A percentile compares a stretch with the other conserved stretches of the same genome.
phyloP scores from a whole-genome alignment of 2,888 invertebrate species.

The Mythimna albipuncta region DNA sequence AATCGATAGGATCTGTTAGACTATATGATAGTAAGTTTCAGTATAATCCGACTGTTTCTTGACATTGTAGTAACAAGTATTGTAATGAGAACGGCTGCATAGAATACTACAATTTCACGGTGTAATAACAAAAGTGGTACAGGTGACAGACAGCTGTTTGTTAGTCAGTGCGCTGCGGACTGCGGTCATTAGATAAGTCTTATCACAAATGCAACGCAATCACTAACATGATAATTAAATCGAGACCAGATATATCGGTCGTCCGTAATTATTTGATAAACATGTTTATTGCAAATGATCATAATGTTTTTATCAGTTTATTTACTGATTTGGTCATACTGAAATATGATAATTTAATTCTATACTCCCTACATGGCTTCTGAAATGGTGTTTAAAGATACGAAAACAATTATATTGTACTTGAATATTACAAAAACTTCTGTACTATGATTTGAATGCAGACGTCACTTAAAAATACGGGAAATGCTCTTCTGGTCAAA shows the following conservation, averaged over 20 bases:
- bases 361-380: background rate
- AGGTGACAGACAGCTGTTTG: conserved; percentile 74
- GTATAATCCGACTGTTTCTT: conserved; percentile 31
- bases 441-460: background rate
- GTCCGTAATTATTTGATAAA: conserved; percentile 65
- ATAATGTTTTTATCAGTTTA: conserved; percentile 24
- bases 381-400: background rate
- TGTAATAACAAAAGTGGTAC: conserved; percentile 52
- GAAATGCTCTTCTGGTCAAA: background rate
- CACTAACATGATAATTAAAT: conserved; percentile 71
- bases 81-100: conserved; percentile 49
- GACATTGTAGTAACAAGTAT: conserved; percentile 63
- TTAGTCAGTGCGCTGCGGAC: conserved; percentile 63
- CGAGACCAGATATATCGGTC: conserved; percentile 61
- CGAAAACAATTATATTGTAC: background rate
- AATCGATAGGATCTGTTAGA: too few species aligned
- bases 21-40: too few species aligned
- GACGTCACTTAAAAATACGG: too few species aligned
- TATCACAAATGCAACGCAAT: conserved; percentile 72
- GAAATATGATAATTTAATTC: background rate
- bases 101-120: conserved; percentile 65
- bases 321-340: conserved; percentile 11
- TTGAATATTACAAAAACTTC: background rate
- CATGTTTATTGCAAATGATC: conserved; percentile 44
- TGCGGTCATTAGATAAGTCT: conserved; percentile 72